Conservation (phyloP, 2,797 vertebrate genomes). For the Sciurus vulgaris region DNA sequence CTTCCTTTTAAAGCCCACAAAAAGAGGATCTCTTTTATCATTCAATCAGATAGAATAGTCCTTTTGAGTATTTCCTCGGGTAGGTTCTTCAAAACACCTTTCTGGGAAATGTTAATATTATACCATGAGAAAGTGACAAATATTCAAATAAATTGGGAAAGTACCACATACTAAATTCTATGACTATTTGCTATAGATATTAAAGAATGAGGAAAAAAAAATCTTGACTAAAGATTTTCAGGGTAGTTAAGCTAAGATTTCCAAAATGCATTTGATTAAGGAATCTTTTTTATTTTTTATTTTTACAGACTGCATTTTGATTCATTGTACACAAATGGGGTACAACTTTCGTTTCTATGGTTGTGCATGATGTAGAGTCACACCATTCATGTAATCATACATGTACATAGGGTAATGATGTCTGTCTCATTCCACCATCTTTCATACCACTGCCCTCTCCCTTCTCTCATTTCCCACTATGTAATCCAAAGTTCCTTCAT, state of each 20-base stretch:
- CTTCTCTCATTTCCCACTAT: too few relatives aligned
- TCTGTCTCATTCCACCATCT: too few relatives aligned
- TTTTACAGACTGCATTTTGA: too few relatives aligned
- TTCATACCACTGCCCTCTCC: too few relatives aligned
- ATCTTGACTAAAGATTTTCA: not conserved
- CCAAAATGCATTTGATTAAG: not conserved
- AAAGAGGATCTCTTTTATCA: not conserved
- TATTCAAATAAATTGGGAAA: slow-evolving; percentile 12
- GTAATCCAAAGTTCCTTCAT: too few relatives aligned
- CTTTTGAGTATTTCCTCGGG: not conserved
- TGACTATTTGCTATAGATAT: not conserved
- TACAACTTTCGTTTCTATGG: too few relatives aligned
- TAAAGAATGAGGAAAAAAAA: not conserved
- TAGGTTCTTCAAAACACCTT: not conserved
- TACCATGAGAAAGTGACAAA: not conserved
- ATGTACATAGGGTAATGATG: too few relatives aligned
- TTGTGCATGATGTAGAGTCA: too few relatives aligned
- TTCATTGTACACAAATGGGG: too few relatives aligned
- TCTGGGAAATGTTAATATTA: not conserved
- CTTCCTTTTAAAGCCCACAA: not conserved
- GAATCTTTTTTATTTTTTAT: not conserved
- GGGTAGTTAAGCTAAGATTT: not conserved
- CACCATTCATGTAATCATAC: too few relatives aligned
- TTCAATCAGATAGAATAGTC: not conserved
- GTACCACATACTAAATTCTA: not conserved